Evolutionary conservation across 2,888 invertebrate species (phyloP).

Genomic region (Geotrupes spiniger): DNA sequence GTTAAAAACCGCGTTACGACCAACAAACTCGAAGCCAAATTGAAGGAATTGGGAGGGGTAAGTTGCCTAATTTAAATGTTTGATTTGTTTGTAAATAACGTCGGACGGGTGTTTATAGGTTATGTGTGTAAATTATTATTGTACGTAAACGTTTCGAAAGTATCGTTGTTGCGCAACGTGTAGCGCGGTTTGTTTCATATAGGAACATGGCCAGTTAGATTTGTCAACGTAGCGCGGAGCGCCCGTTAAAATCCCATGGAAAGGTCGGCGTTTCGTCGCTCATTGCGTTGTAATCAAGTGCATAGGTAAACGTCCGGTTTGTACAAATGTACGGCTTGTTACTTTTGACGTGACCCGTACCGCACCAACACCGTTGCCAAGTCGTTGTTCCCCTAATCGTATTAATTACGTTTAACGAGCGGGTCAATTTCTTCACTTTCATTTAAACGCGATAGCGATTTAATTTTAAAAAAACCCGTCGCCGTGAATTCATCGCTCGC

Average conservation of each 20-base stretch:
- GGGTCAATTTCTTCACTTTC: neutral
- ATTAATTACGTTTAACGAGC: neutral
- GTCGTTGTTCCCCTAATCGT: constrained; percentile 1
- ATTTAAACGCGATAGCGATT: neutral
- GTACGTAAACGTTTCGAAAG: constrained; percentile 10
- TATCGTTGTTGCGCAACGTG: constrained; percentile 18
- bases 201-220: constrained; percentile 9
- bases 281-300: constrained; percentile 20
- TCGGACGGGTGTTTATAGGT: constrained; percentile 11
- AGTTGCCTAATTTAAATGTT: constrained; percentile 46
- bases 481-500: neutral
- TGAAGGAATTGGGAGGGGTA: constrained; percentile 72
- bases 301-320: constrained; percentile 31
- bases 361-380: constrained; percentile 32
- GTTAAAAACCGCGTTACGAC: constrained; percentile 67
- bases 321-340: constrained; percentile 43
- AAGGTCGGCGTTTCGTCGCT: constrained; percentile 8
- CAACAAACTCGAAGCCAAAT: constrained; percentile 64
- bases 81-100: constrained; percentile 19
- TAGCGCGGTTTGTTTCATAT: constrained; percentile 13
- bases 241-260: neutral
- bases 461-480: neutral
- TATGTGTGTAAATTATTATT: constrained; percentile 10
- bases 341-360: constrained; percentile 46
- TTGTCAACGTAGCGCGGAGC: constrained; percentile 17